These are phyloP conservation scores for Seira musarum DNA, from an alignment of 2,888 invertebrate genomes.

Conservation along the genomic window DNA sequence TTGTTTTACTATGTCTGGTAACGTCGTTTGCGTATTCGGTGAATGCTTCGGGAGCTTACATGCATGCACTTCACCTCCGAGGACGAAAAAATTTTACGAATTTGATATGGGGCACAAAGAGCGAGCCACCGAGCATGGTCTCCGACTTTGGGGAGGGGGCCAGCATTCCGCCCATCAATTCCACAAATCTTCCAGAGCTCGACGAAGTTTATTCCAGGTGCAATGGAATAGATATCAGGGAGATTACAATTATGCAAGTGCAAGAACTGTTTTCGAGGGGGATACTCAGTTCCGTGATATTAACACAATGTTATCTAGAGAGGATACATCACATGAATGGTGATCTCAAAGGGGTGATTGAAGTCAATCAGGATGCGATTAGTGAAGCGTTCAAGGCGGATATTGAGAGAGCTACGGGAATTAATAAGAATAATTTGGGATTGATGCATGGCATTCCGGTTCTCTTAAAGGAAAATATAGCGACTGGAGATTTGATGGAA, in stretches of 20 bases:
- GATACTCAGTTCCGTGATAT: constrained; percentile 37
- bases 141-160: background rate
- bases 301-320: constrained; percentile 55
- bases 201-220: constrained; percentile 39
- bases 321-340: constrained; percentile 57
- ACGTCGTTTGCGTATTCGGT: background rate
- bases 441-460: constrained; percentile 61
- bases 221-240: constrained; percentile 58
- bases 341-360: constrained; percentile 49
- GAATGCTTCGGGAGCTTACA: background rate
- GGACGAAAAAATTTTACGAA: background rate
- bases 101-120: background rate
- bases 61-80: background rate
- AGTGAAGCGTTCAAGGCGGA: constrained; percentile 46
- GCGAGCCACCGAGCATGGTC: background rate
- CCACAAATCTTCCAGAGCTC: background rate
- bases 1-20: background rate
- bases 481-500: constrained; percentile 47
- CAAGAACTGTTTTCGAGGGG: constrained; percentile 40
- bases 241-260: constrained; percentile 55
- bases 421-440: constrained; percentile 4
- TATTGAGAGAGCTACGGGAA: constrained; percentile 19
- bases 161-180: background rate
- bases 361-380: constrained; percentile 52
- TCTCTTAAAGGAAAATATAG: constrained; percentile 60